Conservation (phyloP, 2,888 invertebrate species). For the Lomographa bimaculata region DNA sequence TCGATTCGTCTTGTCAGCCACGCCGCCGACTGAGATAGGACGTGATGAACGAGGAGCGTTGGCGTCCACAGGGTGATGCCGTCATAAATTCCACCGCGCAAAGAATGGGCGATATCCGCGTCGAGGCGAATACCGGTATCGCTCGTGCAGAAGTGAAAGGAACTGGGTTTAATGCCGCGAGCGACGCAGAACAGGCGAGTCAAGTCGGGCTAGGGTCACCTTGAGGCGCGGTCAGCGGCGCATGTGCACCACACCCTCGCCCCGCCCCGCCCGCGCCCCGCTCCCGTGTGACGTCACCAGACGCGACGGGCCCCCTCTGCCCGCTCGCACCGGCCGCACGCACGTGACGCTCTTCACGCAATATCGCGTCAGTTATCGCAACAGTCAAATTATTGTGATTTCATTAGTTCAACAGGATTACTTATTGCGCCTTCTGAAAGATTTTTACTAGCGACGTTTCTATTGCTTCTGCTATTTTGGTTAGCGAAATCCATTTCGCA, state of each 20-base stretch:
- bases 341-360: slow-evolving; percentile 71
- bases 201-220: slow-evolving; percentile 70
- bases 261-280: slow-evolving; percentile 39
- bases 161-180: slow-evolving; percentile 54
- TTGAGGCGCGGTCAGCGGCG: slow-evolving; percentile 68
- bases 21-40: slow-evolving; percentile 71
- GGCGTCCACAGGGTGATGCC: slow-evolving; percentile 78
- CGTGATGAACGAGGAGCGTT: slow-evolving; percentile 79
- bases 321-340: slow-evolving; percentile 35
- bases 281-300: slow-evolving; percentile 61
- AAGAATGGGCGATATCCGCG: slow-evolving; percentile 62
- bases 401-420: too few relatives aligned
- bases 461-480: too few relatives aligned
- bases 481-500: too few relatives aligned
- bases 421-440: too few relatives aligned
- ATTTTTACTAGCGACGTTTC: too few relatives aligned
- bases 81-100: slow-evolving; percentile 70
- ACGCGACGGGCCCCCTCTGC: slow-evolving; percentile 30
- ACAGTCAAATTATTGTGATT: slow-evolving; percentile 34
- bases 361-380: slow-evolving; percentile 51
- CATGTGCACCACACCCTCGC: slow-evolving; percentile 82
- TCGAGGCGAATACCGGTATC: slow-evolving; percentile 64
- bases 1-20: slow-evolving; percentile 80
- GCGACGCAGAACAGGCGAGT: slow-evolving; percentile 58
- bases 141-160: slow-evolving; percentile 67